Conservation (phyloP, 2,797 vertebrate species). For the Sylvilagus floridanus region DNA sequence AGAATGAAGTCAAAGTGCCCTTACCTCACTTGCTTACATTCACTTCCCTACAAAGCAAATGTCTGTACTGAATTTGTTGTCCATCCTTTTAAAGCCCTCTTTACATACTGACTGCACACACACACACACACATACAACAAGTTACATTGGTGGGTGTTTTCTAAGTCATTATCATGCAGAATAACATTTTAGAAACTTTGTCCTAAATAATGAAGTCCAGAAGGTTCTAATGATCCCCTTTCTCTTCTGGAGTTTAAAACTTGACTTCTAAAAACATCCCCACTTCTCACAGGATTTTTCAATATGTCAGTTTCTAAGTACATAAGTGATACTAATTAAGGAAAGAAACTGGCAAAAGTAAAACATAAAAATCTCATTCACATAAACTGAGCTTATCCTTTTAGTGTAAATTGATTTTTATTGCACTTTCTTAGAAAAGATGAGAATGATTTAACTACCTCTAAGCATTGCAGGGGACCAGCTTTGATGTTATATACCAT, state of each 20-base stretch:
- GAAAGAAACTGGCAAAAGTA: background rate
- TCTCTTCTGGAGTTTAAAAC: background rate
- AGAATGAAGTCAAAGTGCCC: background rate
- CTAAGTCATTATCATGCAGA: background rate
- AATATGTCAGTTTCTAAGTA: background rate
- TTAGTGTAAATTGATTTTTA: background rate
- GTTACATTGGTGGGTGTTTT: background rate
- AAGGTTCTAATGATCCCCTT: background rate
- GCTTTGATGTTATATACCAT: background rate
- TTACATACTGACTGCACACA: background rate
- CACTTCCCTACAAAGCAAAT: background rate
- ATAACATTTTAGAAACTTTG: background rate
- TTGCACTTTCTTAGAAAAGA: background rate
- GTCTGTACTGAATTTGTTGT: background rate
- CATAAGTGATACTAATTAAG: background rate
- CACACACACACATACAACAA: background rate
- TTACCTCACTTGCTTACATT: background rate
- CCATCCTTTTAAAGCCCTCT: background rate
- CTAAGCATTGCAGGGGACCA: background rate
- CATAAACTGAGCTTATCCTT: background rate
- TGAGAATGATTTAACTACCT: background rate
- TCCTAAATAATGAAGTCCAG: background rate
- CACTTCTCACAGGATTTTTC: background rate
- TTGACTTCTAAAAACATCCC: background rate
- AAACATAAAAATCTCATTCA: background rate